Percentiles rank a stretch among this genome's conserved stretches.
Evolutionary conservation across 1,140 invertebrate genomes (phyloP).

Genomic region (Lerema accius): DNA sequence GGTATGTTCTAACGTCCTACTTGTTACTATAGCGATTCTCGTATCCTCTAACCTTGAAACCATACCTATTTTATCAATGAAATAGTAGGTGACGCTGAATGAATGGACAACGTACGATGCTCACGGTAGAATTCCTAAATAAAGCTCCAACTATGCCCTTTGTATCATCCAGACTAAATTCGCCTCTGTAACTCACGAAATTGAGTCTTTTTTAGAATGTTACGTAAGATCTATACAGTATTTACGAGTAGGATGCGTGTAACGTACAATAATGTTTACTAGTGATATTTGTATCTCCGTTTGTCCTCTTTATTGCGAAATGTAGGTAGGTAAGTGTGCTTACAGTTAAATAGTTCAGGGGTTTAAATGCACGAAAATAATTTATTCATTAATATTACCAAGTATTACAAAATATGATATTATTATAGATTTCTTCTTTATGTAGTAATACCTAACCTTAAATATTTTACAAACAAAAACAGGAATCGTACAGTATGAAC

Average conservation of each 20-base stretch:
- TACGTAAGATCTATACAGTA: conserved; percentile 7
- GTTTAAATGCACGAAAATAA: no score
- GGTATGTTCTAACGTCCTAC: no score
- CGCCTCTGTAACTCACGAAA: conserved; percentile 15
- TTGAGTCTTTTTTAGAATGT: conserved; percentile 12
- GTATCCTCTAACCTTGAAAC: conserved; percentile 40
- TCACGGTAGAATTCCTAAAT: conserved; percentile 34
- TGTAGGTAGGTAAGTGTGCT: neutral
- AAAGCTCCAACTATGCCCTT: conserved; percentile 29
- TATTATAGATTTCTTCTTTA: no score
- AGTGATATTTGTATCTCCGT: conserved; percentile 12
- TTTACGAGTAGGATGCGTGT: conserved; percentile 17
- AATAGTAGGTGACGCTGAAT: conserved; percentile 40
- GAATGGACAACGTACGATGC: conserved; percentile 39
- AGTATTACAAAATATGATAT: no score
- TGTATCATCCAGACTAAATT: conserved; percentile 6
- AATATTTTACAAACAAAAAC: no score
- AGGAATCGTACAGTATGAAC: no score
- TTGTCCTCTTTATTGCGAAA: conserved; percentile 10
- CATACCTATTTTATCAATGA: conserved; percentile 43
- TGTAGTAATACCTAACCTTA: no score
- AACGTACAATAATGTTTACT: conserved; percentile 8
- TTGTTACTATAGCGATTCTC: no score
- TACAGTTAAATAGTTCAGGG: no score
- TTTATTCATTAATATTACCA: no score